Evolutionary conservation across 2,113 vertebrate species (phyloP).

Genomic region (Poecile atricapillus): DNA sequence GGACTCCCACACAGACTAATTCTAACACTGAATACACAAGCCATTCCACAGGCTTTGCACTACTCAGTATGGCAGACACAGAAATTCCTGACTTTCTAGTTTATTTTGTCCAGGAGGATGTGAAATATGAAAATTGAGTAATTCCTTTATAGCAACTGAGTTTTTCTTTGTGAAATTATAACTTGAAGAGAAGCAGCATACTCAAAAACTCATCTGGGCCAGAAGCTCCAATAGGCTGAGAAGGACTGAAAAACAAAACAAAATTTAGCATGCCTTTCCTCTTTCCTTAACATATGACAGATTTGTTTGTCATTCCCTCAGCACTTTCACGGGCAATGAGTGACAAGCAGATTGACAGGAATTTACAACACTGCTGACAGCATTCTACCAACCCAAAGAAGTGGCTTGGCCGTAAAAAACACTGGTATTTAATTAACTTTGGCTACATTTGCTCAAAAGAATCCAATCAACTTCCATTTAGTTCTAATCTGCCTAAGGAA

Average conservation of each 20-base stretch:
- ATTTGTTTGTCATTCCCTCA: not conserved
- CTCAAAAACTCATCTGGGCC: not conserved
- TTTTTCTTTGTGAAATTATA: not conserved
- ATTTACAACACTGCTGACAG: not conserved
- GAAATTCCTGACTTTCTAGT: not conserved
- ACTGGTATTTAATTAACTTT: not conserved
- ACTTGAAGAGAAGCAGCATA: not conserved
- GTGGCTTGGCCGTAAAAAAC: not conserved
- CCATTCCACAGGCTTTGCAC: not conserved
- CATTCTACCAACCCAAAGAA: not conserved
- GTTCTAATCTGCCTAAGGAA: not conserved
- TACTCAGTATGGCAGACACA: accelerated
- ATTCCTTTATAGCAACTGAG: not conserved
- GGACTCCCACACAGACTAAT: not conserved
- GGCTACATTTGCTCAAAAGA: not conserved
- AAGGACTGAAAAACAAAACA: not conserved
- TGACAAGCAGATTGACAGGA: not conserved
- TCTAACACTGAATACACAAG: not conserved
- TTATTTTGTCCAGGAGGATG: not conserved
- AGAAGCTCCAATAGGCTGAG: not conserved
- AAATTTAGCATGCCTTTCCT: not conserved
- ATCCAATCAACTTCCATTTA: not conserved
- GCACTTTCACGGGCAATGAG: not conserved
- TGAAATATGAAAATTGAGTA: not conserved
- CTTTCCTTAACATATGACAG: not conserved